A percentile compares a stretch with the other conserved stretches of the same genome.
phyloP scores from a whole-genome alignment of 2,113 vertebrate genomes.

The Tupaia chinensis region DNA sequence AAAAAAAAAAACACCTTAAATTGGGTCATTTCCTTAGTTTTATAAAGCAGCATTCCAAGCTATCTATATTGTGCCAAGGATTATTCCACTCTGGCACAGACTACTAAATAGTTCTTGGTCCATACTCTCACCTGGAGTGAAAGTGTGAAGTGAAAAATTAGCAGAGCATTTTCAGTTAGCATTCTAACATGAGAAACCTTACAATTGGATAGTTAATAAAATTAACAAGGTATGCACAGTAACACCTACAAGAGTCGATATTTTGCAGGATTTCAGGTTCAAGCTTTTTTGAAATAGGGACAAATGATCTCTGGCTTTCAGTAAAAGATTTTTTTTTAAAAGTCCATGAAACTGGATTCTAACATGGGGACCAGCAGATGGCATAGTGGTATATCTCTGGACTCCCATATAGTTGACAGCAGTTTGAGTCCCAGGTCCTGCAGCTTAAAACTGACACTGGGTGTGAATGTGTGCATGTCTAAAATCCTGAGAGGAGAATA shows the following conservation, averaged over 20 bases:
- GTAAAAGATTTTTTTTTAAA: neutral
- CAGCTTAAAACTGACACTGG: no score
- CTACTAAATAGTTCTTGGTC: neutral
- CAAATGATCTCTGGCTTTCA: neutral
- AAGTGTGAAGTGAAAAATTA: neutral
- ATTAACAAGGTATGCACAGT: neutral
- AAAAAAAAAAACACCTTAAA: neutral
- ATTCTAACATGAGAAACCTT: neutral
- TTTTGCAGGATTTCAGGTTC: neutral
- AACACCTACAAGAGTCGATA: neutral
- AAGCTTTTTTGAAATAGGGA: neutral
- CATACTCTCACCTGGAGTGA: neutral
- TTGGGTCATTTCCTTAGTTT: neutral
- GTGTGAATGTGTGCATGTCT: no score
- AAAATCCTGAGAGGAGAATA: no score
- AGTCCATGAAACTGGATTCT: no score
- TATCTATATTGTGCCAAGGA: neutral
- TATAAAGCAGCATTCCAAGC: neutral
- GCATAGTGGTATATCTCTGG: no score
- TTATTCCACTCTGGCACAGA: neutral
- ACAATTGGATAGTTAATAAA: neutral
- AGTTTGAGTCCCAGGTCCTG: no score
- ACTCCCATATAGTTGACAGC: no score
- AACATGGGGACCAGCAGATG: no score
- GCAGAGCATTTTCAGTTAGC: neutral